Percentiles rank a stretch among this genome's conserved stretches.
Conservation (phyloP, 2,888 invertebrate species). For the Lordiphosa andalusiaca region DNA sequence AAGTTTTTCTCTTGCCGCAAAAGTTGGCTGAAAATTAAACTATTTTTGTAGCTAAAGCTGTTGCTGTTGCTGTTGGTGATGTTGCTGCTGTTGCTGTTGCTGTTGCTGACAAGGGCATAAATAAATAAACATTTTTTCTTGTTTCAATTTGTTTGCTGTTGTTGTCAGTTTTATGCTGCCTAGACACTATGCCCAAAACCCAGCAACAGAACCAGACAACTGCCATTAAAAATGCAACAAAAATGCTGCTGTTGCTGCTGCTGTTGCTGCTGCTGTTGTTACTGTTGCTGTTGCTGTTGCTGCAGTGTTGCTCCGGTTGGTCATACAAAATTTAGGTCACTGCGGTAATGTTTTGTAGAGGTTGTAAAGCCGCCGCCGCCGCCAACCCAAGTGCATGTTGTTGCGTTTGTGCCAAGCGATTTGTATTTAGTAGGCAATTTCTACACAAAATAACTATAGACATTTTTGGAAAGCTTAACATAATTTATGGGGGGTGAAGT, state of each 20-base stretch:
- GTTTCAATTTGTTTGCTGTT: constrained; percentile 45
- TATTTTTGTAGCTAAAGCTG: constrained; percentile 23
- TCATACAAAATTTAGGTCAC: constrained; percentile 64
- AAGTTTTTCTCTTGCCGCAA: constrained; percentile 8
- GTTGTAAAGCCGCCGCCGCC: constrained; percentile 12
- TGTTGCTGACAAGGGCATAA: constrained; percentile 30
- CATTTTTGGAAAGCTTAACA: too few relatives aligned
- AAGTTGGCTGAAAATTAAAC: constrained; percentile 16
- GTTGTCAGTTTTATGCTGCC: constrained; percentile 63
- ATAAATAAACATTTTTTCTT: constrained; percentile 17
- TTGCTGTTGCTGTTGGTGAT: constrained; percentile 36
- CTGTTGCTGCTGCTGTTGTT: constrained; percentile 16
- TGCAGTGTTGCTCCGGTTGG: constrained; percentile 46
- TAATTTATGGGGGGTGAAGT: too few relatives aligned
- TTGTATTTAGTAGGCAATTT: too few relatives aligned
- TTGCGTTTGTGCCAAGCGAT: constrained; percentile 15
- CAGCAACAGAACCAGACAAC: constrained; percentile 15
- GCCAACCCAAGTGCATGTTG: constrained; percentile 18
- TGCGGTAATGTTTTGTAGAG: constrained; percentile 70
- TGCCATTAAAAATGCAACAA: constrained; percentile 55
- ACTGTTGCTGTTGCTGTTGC: constrained; percentile 23
- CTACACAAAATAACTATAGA: too few relatives aligned
- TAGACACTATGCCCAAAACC: constrained; percentile 16
- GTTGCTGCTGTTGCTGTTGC: constrained; percentile 4
- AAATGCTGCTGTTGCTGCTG: constrained; percentile 26